These are phyloP conservation scores for Sciurus niger DNA, from an alignment of 2,113 vertebrate genomes.

Conservation along the genomic window DNA sequence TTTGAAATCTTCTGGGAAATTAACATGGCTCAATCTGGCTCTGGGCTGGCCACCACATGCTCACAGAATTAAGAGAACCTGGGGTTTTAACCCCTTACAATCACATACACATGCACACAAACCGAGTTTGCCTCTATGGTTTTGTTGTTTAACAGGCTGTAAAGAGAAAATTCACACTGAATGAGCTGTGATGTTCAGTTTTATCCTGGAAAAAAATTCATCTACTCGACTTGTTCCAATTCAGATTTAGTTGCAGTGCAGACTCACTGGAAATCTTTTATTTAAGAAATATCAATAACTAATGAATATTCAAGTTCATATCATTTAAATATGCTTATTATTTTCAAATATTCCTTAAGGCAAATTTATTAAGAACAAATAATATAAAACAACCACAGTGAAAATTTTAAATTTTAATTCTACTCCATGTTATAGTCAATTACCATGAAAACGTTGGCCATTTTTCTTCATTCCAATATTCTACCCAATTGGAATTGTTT, in stretches of 20 bases:
- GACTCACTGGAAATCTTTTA: conserved; percentile 14
- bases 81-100: conserved; percentile 68
- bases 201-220: neutral
- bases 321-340: neutral
- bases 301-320: conserved; percentile 20
- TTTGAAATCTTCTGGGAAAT: conserved; percentile 84
- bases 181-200: neutral
- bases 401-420: conserved; percentile 55
- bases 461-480: conserved; percentile 52
- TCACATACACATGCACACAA: neutral
- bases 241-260: conserved; percentile 11
- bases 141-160: neutral
- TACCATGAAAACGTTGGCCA: neutral
- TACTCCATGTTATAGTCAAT: neutral
- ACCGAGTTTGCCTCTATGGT: neutral
- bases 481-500: neutral
- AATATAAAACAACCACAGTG: conserved; percentile 56
- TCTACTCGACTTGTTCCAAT: neutral
- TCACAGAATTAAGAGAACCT: conserved; percentile 56
- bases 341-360: conserved; percentile 34
- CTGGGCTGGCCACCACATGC: conserved; percentile 79
- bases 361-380: conserved; percentile 55
- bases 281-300: conserved; percentile 42
- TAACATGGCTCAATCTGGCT: conserved; percentile 77
- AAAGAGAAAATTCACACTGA: neutral